Percentiles rank a stretch among this genome's conserved stretches.
Evolutionary conservation across 2,888 invertebrate species (phyloP).

Genomic region (Achlya flavicornis): DNA sequence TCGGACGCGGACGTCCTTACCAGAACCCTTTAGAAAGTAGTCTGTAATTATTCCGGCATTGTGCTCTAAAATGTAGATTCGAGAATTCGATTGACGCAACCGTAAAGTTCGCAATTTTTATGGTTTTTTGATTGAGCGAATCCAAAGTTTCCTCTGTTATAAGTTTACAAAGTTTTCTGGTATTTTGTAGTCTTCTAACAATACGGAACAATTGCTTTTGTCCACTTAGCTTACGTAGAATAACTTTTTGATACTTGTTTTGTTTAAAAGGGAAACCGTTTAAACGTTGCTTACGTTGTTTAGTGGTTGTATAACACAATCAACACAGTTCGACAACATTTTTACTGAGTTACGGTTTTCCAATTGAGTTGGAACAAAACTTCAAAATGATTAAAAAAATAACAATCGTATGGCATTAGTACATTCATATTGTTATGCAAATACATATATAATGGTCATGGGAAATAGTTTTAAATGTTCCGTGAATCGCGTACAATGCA

Average conservation of each 20-base stretch:
- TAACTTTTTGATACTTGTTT: conserved; percentile 6
- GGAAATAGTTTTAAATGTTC: background rate
- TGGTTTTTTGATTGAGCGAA: background rate
- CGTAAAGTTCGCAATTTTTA: background rate
- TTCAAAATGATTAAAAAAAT: background rate
- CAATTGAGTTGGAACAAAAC: background rate
- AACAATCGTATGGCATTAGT: background rate
- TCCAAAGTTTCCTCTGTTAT: background rate
- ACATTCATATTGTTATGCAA: background rate
- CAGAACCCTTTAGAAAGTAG: conserved; percentile 10
- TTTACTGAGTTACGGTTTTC: background rate
- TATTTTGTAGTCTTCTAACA: background rate
- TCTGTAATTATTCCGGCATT: background rate
- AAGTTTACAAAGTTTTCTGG: background rate
- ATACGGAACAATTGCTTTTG: background rate
- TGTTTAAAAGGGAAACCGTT: conserved; percentile 1
- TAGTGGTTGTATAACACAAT: background rate
- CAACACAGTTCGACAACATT: background rate
- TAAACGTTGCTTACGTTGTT: conserved; percentile 5
- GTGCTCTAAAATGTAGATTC: background rate
- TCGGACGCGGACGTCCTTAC: background rate
- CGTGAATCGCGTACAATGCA: background rate
- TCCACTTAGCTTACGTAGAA: background rate
- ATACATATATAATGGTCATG: background rate
- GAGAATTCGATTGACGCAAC: background rate